Conservation (phyloP, 2,797 vertebrate genomes). For the Enteromius viviparus region DNA sequence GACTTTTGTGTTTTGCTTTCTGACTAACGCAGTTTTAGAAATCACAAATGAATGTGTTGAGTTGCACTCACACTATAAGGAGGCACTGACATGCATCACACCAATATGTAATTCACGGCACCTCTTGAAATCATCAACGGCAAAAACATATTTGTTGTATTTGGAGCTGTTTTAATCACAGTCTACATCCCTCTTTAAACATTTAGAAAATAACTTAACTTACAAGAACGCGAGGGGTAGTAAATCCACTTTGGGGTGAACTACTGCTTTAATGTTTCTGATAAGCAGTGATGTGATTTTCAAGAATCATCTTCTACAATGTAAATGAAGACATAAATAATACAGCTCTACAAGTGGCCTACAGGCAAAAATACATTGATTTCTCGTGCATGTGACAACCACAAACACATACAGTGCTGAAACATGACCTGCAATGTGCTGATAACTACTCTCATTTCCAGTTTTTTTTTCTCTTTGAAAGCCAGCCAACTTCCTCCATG, state of each 20-base stretch:
- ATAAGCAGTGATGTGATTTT: neutral
- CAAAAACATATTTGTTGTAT: too few relatives aligned
- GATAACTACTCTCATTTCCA: conserved; percentile 60
- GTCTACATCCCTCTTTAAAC: neutral
- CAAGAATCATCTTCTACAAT: neutral
- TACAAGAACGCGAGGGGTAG: neutral
- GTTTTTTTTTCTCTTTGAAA: conserved; percentile 47
- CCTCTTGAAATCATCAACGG: neutral
- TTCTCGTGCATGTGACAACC: conserved; percentile 23
- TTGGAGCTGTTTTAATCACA: neutral
- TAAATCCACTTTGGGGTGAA: neutral
- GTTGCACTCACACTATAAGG: neutral
- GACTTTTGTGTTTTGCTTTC: neutral
- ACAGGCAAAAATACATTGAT: conserved; percentile 51
- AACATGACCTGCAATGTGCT: conserved; percentile 47
- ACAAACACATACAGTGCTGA: conserved; percentile 36
- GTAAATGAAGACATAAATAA: conserved; percentile 11
- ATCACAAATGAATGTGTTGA: neutral
- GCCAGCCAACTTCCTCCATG: conserved; percentile 44
- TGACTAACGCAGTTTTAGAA: neutral
- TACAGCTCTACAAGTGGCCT: conserved; percentile 22
- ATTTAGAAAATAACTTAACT: neutral
- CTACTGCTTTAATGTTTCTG: neutral
- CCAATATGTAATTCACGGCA: neutral
- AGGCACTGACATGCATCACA: neutral